These are phyloP conservation scores for Metalampra italica DNA, from an alignment of 2,888 invertebrate genomes.

Conservation along the genomic window DNA sequence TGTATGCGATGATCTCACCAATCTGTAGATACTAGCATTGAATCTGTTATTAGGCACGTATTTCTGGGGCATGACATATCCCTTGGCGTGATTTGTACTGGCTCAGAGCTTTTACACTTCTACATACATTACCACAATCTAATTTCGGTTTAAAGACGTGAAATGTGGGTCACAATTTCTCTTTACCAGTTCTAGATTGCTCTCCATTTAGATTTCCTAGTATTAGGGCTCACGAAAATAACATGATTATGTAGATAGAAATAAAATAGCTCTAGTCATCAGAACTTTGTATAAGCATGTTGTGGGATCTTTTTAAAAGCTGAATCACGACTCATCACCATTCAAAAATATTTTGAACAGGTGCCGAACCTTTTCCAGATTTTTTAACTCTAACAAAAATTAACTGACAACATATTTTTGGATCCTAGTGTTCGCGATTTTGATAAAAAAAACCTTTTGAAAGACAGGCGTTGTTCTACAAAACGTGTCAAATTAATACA, in stretches of 20 bases:
- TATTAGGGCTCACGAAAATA: background rate
- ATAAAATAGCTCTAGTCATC: background rate
- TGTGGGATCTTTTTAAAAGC: too few species aligned
- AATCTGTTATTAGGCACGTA: constrained; percentile 1
- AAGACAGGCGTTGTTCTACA: too few species aligned
- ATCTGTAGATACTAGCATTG: constrained; percentile 3
- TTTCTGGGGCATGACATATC: constrained; percentile 67
- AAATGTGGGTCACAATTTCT: constrained; percentile 52
- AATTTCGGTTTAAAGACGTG: constrained; percentile 56
- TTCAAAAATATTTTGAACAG: too few species aligned
- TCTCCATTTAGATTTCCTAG: constrained; percentile 3
- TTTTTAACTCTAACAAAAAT: too few species aligned
- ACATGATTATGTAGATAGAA: too few species aligned
- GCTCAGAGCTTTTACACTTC: constrained; percentile 34
- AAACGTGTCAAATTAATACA: too few species aligned
- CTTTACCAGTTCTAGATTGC: constrained; percentile 11
- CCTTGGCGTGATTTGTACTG: constrained; percentile 55
- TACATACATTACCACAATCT: constrained; percentile 51
- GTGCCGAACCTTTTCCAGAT: too few species aligned
- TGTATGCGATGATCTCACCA: constrained; percentile 10
- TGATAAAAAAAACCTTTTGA: too few species aligned
- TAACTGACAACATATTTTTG: too few species aligned
- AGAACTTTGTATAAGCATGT: too few species aligned
- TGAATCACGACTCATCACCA: too few species aligned
- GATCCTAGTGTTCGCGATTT: too few species aligned